These are phyloP conservation scores for Nephila pilipes DNA, from an alignment of 1,140 invertebrate species.

Conservation along the genomic window DNA sequence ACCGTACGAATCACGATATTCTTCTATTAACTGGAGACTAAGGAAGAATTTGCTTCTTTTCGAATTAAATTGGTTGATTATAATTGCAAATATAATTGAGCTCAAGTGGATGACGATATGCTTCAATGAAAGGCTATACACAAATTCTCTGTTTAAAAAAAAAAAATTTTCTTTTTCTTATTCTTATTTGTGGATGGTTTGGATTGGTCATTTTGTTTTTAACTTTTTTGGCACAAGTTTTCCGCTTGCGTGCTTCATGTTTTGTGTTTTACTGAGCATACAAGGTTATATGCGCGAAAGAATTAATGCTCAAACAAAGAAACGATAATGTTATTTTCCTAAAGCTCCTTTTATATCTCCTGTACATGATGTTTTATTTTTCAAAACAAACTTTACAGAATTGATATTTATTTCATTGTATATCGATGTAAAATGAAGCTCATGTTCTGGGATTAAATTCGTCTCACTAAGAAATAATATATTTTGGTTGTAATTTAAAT, in stretches of 20 bases:
- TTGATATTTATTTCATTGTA: not conserved
- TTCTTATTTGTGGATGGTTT: conserved; percentile 20
- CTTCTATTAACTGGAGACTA: conserved; percentile 43
- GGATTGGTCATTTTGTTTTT: conserved; percentile 53
- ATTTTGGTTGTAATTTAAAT: too few relatives aligned
- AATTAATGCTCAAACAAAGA: conserved; percentile 44
- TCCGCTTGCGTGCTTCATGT: conserved; percentile 55
- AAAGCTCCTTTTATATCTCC: not conserved
- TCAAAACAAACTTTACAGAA: not conserved
- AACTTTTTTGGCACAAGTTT: conserved; percentile 42
- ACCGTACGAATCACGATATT: conserved; percentile 26
- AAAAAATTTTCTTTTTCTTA: conserved; percentile 2
- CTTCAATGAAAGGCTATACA: conserved; percentile 51
- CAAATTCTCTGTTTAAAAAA: not conserved
- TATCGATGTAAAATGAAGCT: not conserved
- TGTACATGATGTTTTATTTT: not conserved
- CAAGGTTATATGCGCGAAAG: conserved; percentile 59
- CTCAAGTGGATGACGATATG: conserved; percentile 57
- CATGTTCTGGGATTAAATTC: too few relatives aligned
- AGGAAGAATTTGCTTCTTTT: conserved; percentile 48
- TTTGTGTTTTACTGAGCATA: conserved; percentile 35
- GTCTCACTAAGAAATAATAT: too few relatives aligned
- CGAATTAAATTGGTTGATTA: conserved; percentile 56
- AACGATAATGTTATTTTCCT: not conserved
- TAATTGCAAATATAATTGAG: conserved; percentile 70